Percentiles rank a stretch among this genome's conserved stretches.
Evolutionary conservation across 2,888 invertebrate species (phyloP).

Genomic region (Pristionchus maxplancki): DNA sequence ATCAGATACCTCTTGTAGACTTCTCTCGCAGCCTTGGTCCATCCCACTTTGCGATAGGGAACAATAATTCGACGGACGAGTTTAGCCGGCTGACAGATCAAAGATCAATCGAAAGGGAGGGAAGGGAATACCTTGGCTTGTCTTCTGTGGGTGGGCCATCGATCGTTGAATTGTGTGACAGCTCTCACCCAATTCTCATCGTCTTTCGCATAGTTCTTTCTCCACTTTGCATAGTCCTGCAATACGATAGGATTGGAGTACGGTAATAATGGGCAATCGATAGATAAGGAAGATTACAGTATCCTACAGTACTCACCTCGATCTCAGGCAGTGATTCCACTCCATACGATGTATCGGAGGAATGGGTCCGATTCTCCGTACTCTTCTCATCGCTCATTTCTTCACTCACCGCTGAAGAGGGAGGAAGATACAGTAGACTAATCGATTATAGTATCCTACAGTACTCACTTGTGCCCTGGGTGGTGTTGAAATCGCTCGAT

Average conservation of each 20-base stretch:
- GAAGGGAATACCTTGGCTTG: not conserved
- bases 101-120: not conserved
- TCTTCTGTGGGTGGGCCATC: slow-evolving; percentile 8
- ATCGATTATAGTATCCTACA: not conserved
- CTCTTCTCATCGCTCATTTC: not conserved
- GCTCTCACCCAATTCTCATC: not conserved
- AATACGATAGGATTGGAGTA: not conserved
- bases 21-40: slow-evolving; percentile 29
- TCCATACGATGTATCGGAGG: slow-evolving; percentile 10
- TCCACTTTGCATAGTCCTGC: slow-evolving; percentile 15
- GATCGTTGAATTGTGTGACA: not conserved
- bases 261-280: not conserved
- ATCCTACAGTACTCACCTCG: not conserved
- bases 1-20: slow-evolving; percentile 29
- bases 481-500: not conserved
- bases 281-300: too few relatives aligned
- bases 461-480: not conserved
- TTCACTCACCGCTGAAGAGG: not conserved
- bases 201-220: slow-evolving; percentile 1
- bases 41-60: not conserved
- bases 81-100: not conserved
- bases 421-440: not conserved
- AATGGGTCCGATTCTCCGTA: not conserved
- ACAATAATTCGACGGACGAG: slow-evolving; percentile 16
- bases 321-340: slow-evolving; percentile 18